phyloP scores from a whole-genome alignment of 2,888 invertebrate species.

The Hypomecis atomaria region DNA sequence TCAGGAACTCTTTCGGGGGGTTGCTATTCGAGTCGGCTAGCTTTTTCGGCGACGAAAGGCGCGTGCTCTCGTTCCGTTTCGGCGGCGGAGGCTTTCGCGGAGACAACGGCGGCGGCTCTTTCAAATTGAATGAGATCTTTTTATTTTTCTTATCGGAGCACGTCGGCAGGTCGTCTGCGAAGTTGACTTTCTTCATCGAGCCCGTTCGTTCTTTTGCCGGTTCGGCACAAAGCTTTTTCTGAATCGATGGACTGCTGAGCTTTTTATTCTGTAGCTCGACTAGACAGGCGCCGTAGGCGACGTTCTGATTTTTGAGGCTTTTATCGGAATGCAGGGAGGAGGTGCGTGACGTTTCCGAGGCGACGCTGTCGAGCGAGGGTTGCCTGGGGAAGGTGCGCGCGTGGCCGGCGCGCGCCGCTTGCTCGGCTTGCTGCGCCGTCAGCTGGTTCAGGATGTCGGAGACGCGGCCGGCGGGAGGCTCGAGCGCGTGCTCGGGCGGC shows the following conservation, averaged over 20 bases:
- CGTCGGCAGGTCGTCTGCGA: constrained; percentile 84
- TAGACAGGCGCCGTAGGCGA: constrained; percentile 81
- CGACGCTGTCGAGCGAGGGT: constrained; percentile 82
- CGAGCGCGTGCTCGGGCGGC: constrained; percentile 84
- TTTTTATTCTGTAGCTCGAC: constrained; percentile 85
- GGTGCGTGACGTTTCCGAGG: constrained; percentile 78
- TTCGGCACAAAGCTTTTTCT: constrained; percentile 67
- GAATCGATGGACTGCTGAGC: constrained; percentile 67
- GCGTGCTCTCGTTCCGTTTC: constrained; percentile 89
- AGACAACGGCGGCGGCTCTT: constrained; percentile 81
- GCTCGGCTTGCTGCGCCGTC: constrained; percentile 72
- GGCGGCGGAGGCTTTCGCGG: constrained; percentile 90
- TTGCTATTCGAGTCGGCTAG: constrained; percentile 89
- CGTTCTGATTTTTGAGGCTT: constrained; percentile 66
- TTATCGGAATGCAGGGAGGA: constrained; percentile 75
- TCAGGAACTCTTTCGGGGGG: constrained; percentile 92
- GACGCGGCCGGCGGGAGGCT: constrained; percentile 66
- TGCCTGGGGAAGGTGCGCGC: constrained; percentile 81
- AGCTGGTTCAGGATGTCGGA: constrained; percentile 75
- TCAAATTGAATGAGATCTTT: constrained; percentile 87
- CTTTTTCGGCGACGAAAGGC: constrained; percentile 91
- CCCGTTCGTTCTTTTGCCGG: constrained; percentile 75
- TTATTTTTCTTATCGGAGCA: constrained; percentile 84
- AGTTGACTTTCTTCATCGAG: constrained; percentile 84
- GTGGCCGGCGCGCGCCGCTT: constrained; percentile 65